Evolutionary conservation across 2,113 vertebrate species (phyloP).

Genomic region (Genyomyrus donnyi): DNA sequence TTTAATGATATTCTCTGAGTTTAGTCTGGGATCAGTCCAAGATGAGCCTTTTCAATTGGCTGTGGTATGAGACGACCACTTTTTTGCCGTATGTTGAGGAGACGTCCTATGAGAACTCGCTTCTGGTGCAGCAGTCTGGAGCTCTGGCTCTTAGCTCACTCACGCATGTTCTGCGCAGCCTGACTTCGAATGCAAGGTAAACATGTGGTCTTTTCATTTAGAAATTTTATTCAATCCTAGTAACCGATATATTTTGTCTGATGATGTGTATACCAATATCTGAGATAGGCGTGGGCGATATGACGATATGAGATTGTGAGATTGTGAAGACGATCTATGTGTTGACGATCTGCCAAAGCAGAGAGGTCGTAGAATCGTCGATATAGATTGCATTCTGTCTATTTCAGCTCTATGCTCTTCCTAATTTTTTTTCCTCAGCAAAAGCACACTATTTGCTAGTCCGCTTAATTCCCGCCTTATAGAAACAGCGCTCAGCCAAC

Average conservation of each 20-base stretch:
- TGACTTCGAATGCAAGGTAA: conserved; percentile 87
- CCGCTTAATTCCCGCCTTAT: too few relatives aligned
- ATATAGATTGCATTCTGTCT: too few relatives aligned
- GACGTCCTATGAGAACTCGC: conserved; percentile 92
- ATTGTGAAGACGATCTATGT: too few relatives aligned
- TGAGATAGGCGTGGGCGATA: background rate
- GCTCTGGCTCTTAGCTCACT: conserved; percentile 85
- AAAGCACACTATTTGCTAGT: too few relatives aligned
- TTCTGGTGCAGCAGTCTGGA: conserved; percentile 85
- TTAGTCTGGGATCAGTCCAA: conserved; percentile 96
- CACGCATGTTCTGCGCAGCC: conserved; percentile 80
- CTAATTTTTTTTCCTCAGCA: too few relatives aligned
- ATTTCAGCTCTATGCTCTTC: too few relatives aligned
- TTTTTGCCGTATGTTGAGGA: conserved; percentile 84
- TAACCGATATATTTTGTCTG: background rate
- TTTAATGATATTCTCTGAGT: conserved; percentile 11
- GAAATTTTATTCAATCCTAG: background rate
- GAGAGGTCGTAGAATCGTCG: too few relatives aligned
- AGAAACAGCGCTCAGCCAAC: too few relatives aligned
- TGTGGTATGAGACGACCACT: conserved; percentile 96
- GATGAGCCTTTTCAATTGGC: conserved; percentile 90
- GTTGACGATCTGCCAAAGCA: too few relatives aligned
- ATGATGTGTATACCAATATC: background rate
- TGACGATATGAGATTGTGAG: too few relatives aligned
- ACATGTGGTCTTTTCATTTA: background rate